Evolutionary conservation across 2,888 invertebrate species (phyloP), one percentile per base, ranked within the genome.

Genomic region (Muschampia plurimacula): DNA sequence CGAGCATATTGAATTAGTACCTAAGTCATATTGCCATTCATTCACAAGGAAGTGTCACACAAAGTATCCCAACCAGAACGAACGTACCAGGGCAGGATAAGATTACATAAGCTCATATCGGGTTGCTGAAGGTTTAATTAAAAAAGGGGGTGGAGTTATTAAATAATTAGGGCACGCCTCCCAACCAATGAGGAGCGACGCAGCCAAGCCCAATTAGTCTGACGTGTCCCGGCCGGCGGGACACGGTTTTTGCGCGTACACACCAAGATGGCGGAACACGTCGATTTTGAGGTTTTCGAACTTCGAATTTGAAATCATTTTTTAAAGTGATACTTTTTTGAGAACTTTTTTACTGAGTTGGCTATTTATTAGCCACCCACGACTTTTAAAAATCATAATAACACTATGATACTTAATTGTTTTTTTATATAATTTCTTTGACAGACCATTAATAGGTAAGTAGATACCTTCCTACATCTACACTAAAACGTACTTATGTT

Each of bases 101-200:
- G 67, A 55, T 63, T 64, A 64, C 57, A 63, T 65, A 59, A 22
- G 22, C 65, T 69, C 55, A 69, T 71, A 71, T 65, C 52, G 52
- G 41, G 55, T 67, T 67, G 66, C 59, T 66, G 52, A 77, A 77
- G 70, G 77, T 83, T 88, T 89, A 92, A 92, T 92, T 91, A 91
- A 89, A 88, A 88, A 89, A 86, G 82, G 82, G 86, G 93, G 93
- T 90, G 93, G 89, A 85, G 89, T 89, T 91, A 89, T 91, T 90
- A 89, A 89, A 89, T 93, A 93, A 93, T 93, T 91, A 91, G 86
- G 90, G 85, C 76, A 88, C 89, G 88, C 89, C 88, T 86, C 83
- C 78, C 87, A 83, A 78, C 92, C 93, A 92, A 92, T 90, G 85
- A 84, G 84, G 83, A 81, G 79, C 88, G 80, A 80, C 83, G 80